These are phyloP conservation scores for Cygnus atratus DNA, from an alignment of 2,113 vertebrate genomes.

Conservation along the genomic window DNA sequence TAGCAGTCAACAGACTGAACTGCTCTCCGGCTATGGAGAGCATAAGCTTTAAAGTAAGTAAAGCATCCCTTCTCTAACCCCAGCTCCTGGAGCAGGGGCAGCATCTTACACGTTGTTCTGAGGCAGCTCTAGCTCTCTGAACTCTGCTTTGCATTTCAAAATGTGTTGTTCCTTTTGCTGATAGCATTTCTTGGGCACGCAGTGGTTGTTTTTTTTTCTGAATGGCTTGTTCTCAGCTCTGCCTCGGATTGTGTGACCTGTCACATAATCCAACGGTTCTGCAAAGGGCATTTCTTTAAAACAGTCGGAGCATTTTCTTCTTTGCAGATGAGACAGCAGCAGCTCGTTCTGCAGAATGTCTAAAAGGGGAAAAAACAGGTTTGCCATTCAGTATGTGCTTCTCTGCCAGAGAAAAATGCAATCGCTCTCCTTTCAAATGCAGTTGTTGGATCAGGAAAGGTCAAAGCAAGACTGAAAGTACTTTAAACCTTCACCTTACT, in stretches of 20 bases:
- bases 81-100: not conserved
- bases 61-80: not conserved
- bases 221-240: not conserved
- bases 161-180: not conserved
- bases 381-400: not conserved
- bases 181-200: not conserved
- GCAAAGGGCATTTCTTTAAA: conserved; percentile 7
- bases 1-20: not conserved
- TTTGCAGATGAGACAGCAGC: not conserved
- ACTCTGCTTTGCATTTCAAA: not conserved
- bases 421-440: not conserved
- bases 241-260: not conserved
- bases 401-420: not conserved
- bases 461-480: not conserved
- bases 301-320: not conserved
- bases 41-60: not conserved
- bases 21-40: not conserved
- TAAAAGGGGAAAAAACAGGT: not conserved
- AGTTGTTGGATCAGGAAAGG: not conserved
- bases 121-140: not conserved
- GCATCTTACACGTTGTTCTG: not conserved
- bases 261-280: not conserved
- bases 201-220: not conserved
- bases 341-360: not conserved
- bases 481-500: not conserved